Conservation (phyloP, 2,797 vertebrate species). For the Myotis daubentonii region DNA sequence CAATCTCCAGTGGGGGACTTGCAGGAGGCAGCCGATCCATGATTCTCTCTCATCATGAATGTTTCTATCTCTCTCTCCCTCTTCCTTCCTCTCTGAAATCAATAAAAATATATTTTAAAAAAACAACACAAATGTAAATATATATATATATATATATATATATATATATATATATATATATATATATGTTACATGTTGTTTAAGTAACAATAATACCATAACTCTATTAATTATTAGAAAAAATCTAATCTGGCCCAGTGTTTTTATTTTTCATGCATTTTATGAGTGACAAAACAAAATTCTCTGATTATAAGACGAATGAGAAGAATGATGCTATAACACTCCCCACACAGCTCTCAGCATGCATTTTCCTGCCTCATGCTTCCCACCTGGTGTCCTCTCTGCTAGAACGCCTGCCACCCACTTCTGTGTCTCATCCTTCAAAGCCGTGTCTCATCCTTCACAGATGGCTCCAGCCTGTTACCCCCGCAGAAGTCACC, state of each 20-base stretch:
- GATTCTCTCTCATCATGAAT: too few species aligned
- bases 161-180: too few species aligned
- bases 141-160: not conserved
- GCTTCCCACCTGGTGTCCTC: not conserved
- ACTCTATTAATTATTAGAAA: not conserved
- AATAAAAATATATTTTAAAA: too few species aligned
- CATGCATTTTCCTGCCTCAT: accelerated
- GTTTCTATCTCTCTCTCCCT: too few species aligned
- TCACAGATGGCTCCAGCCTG: not conserved
- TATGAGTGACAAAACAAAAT: slow-evolving; percentile 36
- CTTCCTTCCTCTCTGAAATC: too few species aligned
- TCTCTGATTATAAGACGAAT: not conserved
- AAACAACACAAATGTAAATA: too few species aligned
- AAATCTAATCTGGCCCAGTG: not conserved
- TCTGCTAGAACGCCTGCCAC: not conserved
- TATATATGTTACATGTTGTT: not conserved
- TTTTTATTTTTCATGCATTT: slow-evolving; percentile 9
- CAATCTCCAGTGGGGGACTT: too few species aligned
- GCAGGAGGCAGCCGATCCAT: too few species aligned
- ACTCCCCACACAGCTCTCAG: not conserved
- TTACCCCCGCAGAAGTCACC: not conserved
- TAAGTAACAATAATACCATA: not conserved
- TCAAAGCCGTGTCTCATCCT: not conserved
- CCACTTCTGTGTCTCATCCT: not conserved
- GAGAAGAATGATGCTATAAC: not conserved